These are phyloP conservation scores for Alloscopus bannaensis DNA, from an alignment of 2,888 invertebrate species.

Conservation along the genomic window DNA sequence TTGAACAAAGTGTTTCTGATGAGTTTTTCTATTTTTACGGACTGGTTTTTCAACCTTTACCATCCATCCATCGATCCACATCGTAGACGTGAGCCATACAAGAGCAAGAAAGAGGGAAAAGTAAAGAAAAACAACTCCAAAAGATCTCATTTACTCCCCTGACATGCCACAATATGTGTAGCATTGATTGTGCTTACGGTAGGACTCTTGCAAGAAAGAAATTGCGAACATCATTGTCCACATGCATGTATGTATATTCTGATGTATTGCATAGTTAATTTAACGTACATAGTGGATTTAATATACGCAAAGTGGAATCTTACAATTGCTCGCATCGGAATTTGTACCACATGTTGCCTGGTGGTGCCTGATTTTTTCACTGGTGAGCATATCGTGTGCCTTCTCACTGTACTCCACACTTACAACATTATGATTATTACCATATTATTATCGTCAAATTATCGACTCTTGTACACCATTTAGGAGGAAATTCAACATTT, in stretches of 20 bases:
- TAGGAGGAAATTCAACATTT: constrained; percentile 14
- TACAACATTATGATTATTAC: constrained; percentile 8
- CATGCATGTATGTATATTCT: neutral
- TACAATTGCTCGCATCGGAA: too few relatives aligned
- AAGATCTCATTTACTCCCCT: constrained; percentile 9
- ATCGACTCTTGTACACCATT: constrained; percentile 17
- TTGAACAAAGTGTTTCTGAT: constrained; percentile 12
- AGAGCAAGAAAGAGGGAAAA: neutral
- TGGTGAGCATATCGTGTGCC: constrained; percentile 21
- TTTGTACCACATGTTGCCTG: constrained; percentile 39
- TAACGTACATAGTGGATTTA: neutral
- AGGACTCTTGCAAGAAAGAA: neutral
- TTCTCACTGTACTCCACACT: neutral
- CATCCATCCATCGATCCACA: constrained; percentile 40
- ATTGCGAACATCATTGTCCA: constrained; percentile 22
- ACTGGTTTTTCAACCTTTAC: constrained; percentile 60
- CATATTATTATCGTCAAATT: constrained; percentile 3
- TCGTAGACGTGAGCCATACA: too few relatives aligned
- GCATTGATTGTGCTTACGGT: constrained; percentile 26
- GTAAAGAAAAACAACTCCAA: constrained; percentile 16
- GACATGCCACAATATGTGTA: constrained; percentile 22
- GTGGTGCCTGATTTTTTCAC: too few relatives aligned
- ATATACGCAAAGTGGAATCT: neutral
- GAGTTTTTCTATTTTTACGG: constrained; percentile 56
- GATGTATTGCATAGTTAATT: neutral